phyloP scores from a whole-genome alignment of 2,113 vertebrate species.

The Trogon melanurus region DNA sequence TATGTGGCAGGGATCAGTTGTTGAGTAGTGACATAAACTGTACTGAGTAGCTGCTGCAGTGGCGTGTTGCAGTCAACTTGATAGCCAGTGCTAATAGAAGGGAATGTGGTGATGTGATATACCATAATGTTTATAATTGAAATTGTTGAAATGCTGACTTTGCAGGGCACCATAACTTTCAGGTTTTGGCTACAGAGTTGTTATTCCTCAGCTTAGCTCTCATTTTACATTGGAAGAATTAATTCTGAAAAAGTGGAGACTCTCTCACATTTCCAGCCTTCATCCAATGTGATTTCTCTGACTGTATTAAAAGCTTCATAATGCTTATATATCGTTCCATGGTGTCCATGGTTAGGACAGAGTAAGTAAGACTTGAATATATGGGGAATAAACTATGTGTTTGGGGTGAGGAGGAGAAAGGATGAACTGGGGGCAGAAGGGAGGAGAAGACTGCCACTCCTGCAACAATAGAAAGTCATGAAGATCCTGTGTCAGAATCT shows the following conservation, averaged over 20 bases:
- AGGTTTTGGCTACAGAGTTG: background rate
- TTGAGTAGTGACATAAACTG: background rate
- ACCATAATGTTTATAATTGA: background rate
- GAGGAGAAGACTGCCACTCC: background rate
- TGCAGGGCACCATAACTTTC: background rate
- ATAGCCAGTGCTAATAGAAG: background rate
- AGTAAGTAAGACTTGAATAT: background rate
- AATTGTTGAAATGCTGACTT: background rate
- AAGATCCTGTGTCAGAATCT: background rate
- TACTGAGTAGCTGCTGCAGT: background rate
- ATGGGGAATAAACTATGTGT: background rate
- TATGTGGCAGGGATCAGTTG: background rate
- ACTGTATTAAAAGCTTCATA: background rate
- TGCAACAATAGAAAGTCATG: rapidly evolving
- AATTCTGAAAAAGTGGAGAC: background rate
- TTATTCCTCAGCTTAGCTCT: background rate
- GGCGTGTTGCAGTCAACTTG: background rate
- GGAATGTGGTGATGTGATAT: background rate
- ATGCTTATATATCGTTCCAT: background rate
- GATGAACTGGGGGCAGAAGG: background rate
- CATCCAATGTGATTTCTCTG: background rate
- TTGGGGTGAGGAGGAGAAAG: background rate
- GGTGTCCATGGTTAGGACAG: background rate
- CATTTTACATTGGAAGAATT: background rate
- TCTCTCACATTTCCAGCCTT: background rate